phyloP scores from a whole-genome alignment of 2,797 vertebrate species.

The Crocidura indochinensis region DNA sequence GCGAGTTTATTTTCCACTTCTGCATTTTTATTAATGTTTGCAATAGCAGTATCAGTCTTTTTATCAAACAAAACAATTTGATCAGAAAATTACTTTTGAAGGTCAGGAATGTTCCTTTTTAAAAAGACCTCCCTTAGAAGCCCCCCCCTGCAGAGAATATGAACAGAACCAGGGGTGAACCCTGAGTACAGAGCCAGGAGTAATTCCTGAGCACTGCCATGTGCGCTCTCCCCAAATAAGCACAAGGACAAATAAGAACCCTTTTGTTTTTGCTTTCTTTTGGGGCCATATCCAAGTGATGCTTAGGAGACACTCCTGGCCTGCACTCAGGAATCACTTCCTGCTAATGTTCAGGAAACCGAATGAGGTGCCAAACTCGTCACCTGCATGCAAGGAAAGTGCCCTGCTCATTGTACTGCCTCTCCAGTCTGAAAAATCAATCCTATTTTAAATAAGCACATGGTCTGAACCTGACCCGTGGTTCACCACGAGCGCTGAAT shows the following conservation, averaged over 20 bases:
- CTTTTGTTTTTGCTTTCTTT: too few relatives aligned
- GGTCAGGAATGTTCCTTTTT: not conserved
- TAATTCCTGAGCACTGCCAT: too few relatives aligned
- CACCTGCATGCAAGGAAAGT: too few relatives aligned
- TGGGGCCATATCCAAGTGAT: too few relatives aligned
- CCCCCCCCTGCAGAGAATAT: not conserved
- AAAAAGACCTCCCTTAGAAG: constrained; percentile 9
- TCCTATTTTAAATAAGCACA: constrained; percentile 39
- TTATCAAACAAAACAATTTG: constrained; percentile 19
- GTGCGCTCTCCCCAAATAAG: too few relatives aligned
- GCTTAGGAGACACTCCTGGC: too few relatives aligned
- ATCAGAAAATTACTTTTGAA: not conserved
- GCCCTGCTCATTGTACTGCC: too few relatives aligned
- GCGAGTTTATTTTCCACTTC: constrained; percentile 36
- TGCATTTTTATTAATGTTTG: constrained; percentile 30
- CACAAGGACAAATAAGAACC: too few relatives aligned
- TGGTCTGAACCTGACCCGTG: not conserved
- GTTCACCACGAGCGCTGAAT: constrained; percentile 6
- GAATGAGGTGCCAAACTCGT: too few relatives aligned
- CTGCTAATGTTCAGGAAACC: too few relatives aligned
- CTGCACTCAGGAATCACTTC: too few relatives aligned
- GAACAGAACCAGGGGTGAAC: not conserved
- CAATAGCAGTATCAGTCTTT: constrained; percentile 10
- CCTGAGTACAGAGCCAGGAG: too few relatives aligned
- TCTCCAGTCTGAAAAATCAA: not conserved